Conservation (phyloP, 2,888 invertebrate species). For the Parnassius glacialis region DNA sequence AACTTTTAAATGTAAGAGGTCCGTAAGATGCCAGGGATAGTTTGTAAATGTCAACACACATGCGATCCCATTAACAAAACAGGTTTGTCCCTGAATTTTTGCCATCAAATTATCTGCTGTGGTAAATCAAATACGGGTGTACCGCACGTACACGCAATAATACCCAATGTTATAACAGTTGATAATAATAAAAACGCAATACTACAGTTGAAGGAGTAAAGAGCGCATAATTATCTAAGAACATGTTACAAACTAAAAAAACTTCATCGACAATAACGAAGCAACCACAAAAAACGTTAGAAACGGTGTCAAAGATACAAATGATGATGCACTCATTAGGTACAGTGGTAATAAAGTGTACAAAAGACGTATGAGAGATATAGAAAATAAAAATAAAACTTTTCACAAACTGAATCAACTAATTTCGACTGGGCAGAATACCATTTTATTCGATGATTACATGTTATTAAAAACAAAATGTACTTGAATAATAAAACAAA, state of each 20-base stretch:
- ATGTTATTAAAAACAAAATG: background rate
- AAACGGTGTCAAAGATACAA: constrained; percentile 56
- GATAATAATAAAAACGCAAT: background rate
- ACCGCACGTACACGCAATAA: background rate
- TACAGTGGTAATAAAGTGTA: constrained; percentile 52
- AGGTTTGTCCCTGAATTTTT: constrained; percentile 20
- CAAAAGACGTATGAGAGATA: constrained; percentile 42
- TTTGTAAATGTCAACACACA: constrained; percentile 22
- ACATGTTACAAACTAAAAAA: background rate
- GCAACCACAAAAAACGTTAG: constrained; percentile 34
- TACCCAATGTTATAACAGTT: background rate
- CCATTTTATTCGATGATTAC: constrained; percentile 5
- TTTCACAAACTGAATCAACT: constrained; percentile 64
- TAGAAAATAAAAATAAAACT: constrained; percentile 62
- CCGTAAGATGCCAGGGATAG: constrained; percentile 4
- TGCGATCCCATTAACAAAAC: constrained; percentile 25
- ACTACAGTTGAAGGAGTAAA: background rate
- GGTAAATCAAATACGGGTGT: constrained; percentile 17
- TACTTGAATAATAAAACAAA: background rate
- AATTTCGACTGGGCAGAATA: constrained; percentile 42
- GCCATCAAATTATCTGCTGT: constrained; percentile 9
- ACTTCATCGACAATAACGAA: background rate
- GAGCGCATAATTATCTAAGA: background rate
- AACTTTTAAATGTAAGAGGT: constrained; percentile 16
- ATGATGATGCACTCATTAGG: constrained; percentile 59